Percentiles rank a stretch among this genome's conserved stretches.
Conservation (phyloP, 2,113 vertebrate genomes). For the Phoenicopterus ruber region DNA sequence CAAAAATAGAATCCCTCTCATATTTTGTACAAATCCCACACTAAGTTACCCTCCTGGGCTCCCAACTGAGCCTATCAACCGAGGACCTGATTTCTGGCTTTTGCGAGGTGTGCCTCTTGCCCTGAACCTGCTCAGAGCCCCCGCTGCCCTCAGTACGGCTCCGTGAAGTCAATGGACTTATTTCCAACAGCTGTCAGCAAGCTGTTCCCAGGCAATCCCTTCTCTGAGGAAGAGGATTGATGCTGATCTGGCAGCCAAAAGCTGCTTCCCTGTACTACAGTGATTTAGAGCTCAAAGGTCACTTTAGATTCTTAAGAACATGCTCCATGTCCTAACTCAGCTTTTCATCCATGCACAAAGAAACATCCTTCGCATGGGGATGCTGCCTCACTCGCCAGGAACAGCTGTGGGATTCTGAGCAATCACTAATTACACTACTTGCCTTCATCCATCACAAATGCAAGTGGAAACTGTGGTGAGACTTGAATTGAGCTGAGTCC, state of each 20-base stretch:
- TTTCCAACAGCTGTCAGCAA: constrained; percentile 37
- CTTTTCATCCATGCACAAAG: not conserved
- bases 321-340: constrained; percentile 11
- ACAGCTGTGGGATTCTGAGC: not conserved
- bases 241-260: constrained; percentile 36
- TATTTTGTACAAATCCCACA: not conserved
- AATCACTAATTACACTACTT: not conserved
- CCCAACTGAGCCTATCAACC: not conserved
- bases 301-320: constrained; percentile 9
- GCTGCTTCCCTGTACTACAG: not conserved
- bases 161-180: not conserved
- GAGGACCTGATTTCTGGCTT: not conserved
- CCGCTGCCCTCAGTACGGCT: not conserved
- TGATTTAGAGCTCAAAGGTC: constrained; percentile 19
- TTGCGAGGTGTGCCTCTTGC: not conserved
- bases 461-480: not conserved
- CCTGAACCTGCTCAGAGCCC: not conserved
- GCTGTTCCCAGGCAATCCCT: constrained; percentile 34
- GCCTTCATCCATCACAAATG: not conserved
- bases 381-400: not conserved
- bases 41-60: not conserved
- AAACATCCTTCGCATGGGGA: not conserved
- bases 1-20: not conserved
- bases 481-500: fast-evolving
- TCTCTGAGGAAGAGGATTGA: not conserved